Evolutionary conservation across 2,113 vertebrate species (phyloP).

Genomic region (Chaetodon auriga): DNA sequence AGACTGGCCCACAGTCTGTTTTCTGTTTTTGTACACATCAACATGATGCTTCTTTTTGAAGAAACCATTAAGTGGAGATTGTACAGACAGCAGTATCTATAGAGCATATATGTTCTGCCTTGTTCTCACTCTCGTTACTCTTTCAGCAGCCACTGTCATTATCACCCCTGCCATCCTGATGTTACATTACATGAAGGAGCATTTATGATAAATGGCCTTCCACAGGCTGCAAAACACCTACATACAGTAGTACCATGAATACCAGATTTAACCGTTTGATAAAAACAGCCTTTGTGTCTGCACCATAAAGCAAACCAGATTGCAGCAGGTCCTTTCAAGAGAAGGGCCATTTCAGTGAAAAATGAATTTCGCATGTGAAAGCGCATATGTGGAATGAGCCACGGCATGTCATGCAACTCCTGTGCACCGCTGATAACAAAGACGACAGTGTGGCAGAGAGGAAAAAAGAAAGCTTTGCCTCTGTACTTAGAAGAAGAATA

Average conservation of each 20-base stretch:
- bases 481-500: not conserved
- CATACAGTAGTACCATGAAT: not conserved
- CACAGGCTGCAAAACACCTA: not conserved
- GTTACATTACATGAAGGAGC: not conserved
- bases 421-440: slow-evolving; percentile 41
- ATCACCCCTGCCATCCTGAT: not conserved
- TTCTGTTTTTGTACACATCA: not conserved
- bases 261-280: slow-evolving; percentile 24
- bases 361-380: slow-evolving; percentile 27
- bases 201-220: not conserved
- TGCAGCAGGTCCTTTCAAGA: not conserved
- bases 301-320: slow-evolving; percentile 2
- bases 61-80: not conserved
- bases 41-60: not conserved
- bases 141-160: not conserved
- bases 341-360: slow-evolving; percentile 9
- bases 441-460: not conserved
- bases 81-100: not conserved
- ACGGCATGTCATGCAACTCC: not conserved
- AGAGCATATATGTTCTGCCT: not conserved
- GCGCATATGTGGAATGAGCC: not conserved
- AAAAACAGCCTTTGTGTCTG: slow-evolving; percentile 11
- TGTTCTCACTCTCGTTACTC: not conserved
- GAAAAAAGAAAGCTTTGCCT: not conserved
- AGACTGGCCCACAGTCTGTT: not conserved